Conservation (phyloP, 2,888 invertebrate genomes). For the Catocala sponsa region DNA sequence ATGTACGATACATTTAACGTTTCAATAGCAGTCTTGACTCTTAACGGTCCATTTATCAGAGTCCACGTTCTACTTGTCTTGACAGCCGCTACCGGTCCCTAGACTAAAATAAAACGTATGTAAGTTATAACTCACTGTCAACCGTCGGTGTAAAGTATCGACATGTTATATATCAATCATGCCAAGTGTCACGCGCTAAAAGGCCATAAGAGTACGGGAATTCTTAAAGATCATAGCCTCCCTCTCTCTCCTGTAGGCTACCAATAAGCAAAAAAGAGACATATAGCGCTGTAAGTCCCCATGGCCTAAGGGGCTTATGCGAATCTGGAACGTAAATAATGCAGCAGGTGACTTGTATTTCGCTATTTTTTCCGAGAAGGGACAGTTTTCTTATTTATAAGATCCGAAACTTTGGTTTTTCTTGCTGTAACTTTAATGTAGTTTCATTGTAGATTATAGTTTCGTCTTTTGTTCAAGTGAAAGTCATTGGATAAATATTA, state of each 20-base stretch:
- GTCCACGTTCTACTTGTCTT: neutral
- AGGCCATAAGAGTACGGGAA: slow-evolving; percentile 16
- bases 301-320: slow-evolving; percentile 19
- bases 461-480: neutral
- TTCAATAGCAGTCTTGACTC: neutral
- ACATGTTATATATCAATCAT: slow-evolving; percentile 68
- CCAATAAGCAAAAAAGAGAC: slow-evolving; percentile 3
- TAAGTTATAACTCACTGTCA: slow-evolving; percentile 54
- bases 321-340: slow-evolving; percentile 50
- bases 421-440: slow-evolving; percentile 12
- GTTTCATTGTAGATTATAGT: slow-evolving; percentile 3
- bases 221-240: neutral
- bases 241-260: neutral
- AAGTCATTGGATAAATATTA: neutral
- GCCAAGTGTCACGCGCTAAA: slow-evolving; percentile 54
- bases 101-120: slow-evolving; percentile 11
- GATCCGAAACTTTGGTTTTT: slow-evolving; percentile 10
- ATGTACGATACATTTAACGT: slow-evolving; percentile 1
- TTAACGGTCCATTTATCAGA: slow-evolving; percentile 7
- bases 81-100: neutral
- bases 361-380: slow-evolving; percentile 24
- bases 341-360: slow-evolving; percentile 24
- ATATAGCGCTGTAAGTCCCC: neutral
- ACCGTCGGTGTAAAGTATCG: slow-evolving; percentile 51
- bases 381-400: slow-evolving; percentile 21